Percentiles rank a stretch among this genome's conserved stretches.
These are phyloP conservation scores for Marronus borbonicus DNA, from an alignment of 2,888 invertebrate species.

Conservation along the genomic window DNA sequence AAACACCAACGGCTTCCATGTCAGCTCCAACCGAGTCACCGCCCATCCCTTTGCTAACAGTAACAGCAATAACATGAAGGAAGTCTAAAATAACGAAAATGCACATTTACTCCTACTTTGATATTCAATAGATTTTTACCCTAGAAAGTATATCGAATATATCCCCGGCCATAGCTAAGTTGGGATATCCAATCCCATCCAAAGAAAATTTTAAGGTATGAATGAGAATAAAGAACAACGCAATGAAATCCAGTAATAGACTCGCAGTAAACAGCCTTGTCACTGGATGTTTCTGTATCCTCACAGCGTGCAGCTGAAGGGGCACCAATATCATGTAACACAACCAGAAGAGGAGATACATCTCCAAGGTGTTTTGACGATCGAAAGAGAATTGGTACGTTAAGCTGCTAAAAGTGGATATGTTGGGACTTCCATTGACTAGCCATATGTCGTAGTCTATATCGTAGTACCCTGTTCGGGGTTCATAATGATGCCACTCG, in stretches of 20 bases:
- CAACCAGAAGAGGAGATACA: slow-evolving; percentile 90
- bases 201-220: slow-evolving; percentile 93
- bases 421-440: slow-evolving; percentile 96
- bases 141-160: slow-evolving; percentile 93
- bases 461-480: slow-evolving; percentile 65
- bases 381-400: slow-evolving; percentile 98
- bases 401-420: slow-evolving; percentile 88
- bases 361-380: slow-evolving; percentile 91
- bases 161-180: slow-evolving; percentile 90
- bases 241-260: slow-evolving; percentile 87
- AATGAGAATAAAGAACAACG: slow-evolving; percentile 88
- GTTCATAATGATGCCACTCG: slow-evolving; percentile 86
- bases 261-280: slow-evolving; percentile 92
- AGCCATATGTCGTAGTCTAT: slow-evolving; percentile 94
- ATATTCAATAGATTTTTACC: slow-evolving; percentile 71
- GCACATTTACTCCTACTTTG: neutral
- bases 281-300: slow-evolving; percentile 91
- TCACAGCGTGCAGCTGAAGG: slow-evolving; percentile 92
- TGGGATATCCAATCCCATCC: slow-evolving; percentile 90
- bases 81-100: slow-evolving; percentile 77
- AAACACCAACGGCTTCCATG: slow-evolving; percentile 88
- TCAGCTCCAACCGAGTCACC: slow-evolving; percentile 90
- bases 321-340: slow-evolving; percentile 89
- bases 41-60: slow-evolving; percentile 98
- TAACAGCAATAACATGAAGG: slow-evolving; percentile 93